phyloP scores from a whole-genome alignment of 1,140 invertebrate genomes.

The Paracyclopina nana region DNA sequence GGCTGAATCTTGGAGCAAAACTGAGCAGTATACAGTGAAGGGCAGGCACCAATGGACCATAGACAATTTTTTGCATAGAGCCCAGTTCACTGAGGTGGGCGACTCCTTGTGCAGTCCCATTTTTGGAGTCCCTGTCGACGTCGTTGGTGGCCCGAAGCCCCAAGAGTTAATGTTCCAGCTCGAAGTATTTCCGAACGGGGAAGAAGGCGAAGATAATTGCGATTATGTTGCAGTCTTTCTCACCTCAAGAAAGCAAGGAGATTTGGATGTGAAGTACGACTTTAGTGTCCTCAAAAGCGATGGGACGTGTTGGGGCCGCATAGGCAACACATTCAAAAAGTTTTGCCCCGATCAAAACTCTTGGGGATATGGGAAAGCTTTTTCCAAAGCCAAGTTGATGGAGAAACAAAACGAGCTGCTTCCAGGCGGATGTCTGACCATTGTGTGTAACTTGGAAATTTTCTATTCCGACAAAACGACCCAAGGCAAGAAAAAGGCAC shows the following conservation, averaged over 20 bases:
- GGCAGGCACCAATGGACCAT: constrained; percentile 9
- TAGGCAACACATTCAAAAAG: constrained; percentile 13
- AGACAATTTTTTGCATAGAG: constrained; percentile 10
- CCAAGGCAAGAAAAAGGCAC: constrained; percentile 1
- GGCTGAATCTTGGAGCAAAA: constrained; percentile 8
- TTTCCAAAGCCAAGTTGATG: constrained; percentile 1
- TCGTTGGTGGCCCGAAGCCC: neutral
- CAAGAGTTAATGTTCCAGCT: constrained; percentile 6
- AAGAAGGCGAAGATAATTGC: constrained; percentile 14
- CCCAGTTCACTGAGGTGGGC: constrained; percentile 8
- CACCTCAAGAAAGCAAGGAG: neutral
- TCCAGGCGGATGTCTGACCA: constrained; percentile 1
- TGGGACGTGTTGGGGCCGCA: constrained; percentile 5
- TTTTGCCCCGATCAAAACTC: constrained; percentile 10
- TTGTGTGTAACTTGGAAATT: constrained; percentile 13
- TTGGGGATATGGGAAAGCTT: constrained; percentile 13
- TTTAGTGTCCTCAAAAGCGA: constrained; percentile 7
- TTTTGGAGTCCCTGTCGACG: neutral
- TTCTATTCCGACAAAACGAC: constrained; percentile 2
- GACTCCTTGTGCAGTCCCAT: constrained; percentile 10
- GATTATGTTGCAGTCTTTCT: constrained; percentile 12
- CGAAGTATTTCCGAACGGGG: constrained; percentile 14
- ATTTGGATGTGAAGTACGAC: constrained; percentile 10
- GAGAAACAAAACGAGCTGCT: constrained; percentile 9
- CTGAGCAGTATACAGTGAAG: constrained; percentile 7